Evolutionary conservation across 2,113 vertebrate genomes (phyloP).

Genomic region (Puffinus mauretanicus): DNA sequence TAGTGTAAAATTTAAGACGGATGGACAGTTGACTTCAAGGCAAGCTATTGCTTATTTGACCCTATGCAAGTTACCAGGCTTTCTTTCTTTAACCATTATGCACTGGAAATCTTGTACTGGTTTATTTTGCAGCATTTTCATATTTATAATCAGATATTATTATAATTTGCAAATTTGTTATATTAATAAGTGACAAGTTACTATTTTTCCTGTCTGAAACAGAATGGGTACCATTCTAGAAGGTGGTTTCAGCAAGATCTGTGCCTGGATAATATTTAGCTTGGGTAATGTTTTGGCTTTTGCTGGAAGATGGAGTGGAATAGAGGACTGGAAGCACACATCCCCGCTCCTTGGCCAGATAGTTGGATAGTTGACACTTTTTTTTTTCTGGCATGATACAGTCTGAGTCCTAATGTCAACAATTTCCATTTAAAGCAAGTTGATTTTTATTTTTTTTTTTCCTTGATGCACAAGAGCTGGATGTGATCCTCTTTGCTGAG

Average conservation of each 20-base stretch:
- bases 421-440: not conserved
- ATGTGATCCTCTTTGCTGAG: not conserved
- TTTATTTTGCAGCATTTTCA: not conserved
- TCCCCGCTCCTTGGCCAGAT: not conserved
- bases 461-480: not conserved
- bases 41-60: not conserved
- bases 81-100: not conserved
- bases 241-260: not conserved
- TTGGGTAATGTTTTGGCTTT: not conserved
- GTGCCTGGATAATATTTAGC: not conserved
- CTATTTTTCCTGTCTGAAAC: not conserved
- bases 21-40: not conserved
- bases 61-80: rapidly evolving
- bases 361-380: not conserved
- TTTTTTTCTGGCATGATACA: not conserved
- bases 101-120: not conserved
- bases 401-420: not conserved
- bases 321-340: not conserved
- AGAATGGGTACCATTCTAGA: not conserved
- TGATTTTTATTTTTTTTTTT: not conserved
- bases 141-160: not conserved
- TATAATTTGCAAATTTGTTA: not conserved
- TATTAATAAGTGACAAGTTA: not conserved
- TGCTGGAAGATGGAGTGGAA: not conserved
- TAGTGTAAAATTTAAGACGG: not conserved